Evolutionary conservation across 1,140 invertebrate genomes (phyloP).

Genomic region (Coelopa frigida): DNA sequence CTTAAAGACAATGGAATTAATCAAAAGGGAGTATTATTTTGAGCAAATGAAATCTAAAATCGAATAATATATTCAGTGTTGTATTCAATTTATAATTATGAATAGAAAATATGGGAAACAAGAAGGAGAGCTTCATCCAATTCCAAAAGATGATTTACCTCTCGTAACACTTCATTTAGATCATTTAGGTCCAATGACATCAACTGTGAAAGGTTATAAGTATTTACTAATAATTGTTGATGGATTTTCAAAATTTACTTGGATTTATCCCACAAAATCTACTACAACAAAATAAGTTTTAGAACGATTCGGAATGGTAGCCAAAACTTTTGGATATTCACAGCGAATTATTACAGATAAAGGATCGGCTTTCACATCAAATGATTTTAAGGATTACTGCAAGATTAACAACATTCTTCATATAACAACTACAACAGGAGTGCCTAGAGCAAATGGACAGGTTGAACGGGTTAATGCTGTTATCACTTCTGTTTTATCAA

Average conservation of each 20-base stretch:
- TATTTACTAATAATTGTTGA: constrained; percentile 29
- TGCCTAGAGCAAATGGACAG: too few relatives aligned
- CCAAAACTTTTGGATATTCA: too few relatives aligned
- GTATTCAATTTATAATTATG: constrained; percentile 32
- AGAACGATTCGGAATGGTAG: too few relatives aligned
- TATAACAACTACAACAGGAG: too few relatives aligned
- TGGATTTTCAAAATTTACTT: constrained; percentile 24
- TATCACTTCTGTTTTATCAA: background rate
- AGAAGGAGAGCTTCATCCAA: constrained; percentile 35
- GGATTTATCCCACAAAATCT: constrained; percentile 37
- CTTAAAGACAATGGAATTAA: constrained; percentile 37
- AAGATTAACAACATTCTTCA: too few relatives aligned
- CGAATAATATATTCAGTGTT: constrained; percentile 27
- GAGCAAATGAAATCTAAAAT: constrained; percentile 33
- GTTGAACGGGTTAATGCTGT: too few relatives aligned
- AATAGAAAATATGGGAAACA: constrained; percentile 36
- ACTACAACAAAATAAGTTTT: constrained; percentile 28
- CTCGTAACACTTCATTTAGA: constrained; percentile 19
- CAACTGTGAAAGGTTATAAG: constrained; percentile 29
- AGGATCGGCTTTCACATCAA: too few relatives aligned
- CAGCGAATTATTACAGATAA: too few relatives aligned
- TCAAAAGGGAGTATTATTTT: constrained; percentile 42
- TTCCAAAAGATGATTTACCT: constrained; percentile 27
- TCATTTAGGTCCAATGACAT: constrained; percentile 21
- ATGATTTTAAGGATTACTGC: too few relatives aligned